These are phyloP conservation scores for Dipodomys spectabilis DNA, from an alignment of 2,113 vertebrate species.

Conservation along the genomic window DNA sequence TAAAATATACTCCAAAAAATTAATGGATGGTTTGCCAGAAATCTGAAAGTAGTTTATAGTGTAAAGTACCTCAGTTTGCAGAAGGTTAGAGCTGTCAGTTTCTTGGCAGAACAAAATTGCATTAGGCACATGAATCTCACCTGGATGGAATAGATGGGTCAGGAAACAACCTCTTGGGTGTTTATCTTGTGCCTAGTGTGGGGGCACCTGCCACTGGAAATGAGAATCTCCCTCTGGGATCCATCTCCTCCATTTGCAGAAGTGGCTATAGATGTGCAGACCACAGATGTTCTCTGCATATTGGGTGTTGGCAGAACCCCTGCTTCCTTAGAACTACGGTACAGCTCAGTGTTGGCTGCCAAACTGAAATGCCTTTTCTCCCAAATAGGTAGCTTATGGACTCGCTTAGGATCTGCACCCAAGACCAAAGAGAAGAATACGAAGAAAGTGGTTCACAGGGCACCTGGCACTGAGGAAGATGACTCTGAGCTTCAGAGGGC, in stretches of 20 bases:
- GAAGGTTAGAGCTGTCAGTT: not conserved
- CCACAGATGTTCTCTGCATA: not conserved
- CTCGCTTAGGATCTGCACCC: slow-evolving; percentile 91
- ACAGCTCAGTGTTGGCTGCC: not conserved
- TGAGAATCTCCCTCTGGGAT: not conserved
- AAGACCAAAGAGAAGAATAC: slow-evolving; percentile 87
- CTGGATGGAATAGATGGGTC: not conserved
- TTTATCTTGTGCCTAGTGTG: not conserved
- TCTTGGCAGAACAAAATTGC: not conserved
- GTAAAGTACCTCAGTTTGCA: not conserved
- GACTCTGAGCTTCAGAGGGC: slow-evolving; percentile 95
- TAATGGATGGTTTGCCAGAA: not conserved
- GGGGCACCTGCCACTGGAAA: too few species aligned
- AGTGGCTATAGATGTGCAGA: not conserved
- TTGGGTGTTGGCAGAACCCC: not conserved
- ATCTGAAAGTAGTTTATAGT: not conserved
- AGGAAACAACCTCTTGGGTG: not conserved
- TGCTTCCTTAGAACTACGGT: not conserved
- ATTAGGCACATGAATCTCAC: not conserved
- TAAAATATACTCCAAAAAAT: slow-evolving; percentile 28
- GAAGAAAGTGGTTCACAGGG: slow-evolving; percentile 84
- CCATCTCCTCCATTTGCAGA: not conserved
- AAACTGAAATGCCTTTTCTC: slow-evolving; percentile 59
- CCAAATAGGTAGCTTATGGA: slow-evolving; percentile 93
- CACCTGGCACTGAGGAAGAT: slow-evolving; percentile 89